These are phyloP conservation scores for Thereva unica DNA, from an alignment of 2,888 invertebrate species.

Conservation along the genomic window DNA sequence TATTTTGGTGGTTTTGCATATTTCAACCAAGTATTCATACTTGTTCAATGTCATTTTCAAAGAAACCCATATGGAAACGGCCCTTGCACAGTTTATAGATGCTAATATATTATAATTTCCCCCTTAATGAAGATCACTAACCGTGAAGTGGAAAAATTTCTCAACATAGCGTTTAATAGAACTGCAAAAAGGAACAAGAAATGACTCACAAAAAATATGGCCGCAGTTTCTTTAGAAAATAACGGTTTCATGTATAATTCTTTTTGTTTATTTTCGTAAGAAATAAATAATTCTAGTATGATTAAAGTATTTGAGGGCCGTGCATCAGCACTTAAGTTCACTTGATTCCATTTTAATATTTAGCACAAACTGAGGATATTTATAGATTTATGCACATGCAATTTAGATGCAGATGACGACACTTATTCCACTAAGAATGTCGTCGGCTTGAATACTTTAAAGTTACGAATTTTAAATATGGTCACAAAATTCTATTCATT, in stretches of 20 bases:
- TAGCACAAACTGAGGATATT: too few species aligned
- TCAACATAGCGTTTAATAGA: slow-evolving; percentile 32
- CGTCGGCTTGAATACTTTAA: slow-evolving; percentile 18
- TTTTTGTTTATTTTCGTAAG: too few species aligned
- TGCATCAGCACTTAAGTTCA: too few species aligned
- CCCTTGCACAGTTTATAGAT: too few species aligned
- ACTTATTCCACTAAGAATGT: neutral
- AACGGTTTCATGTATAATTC: too few species aligned
- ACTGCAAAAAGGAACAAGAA: slow-evolving; percentile 4
- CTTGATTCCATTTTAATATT: too few species aligned
- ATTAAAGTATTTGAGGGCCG: too few species aligned
- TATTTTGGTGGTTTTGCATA: too few species aligned
- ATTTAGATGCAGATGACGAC: slow-evolving; percentile 9
- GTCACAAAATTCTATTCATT: slow-evolving; percentile 23
- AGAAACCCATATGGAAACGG: too few species aligned
- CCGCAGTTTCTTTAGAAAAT: neutral
- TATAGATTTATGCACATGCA: neutral
- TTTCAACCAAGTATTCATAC: too few species aligned
- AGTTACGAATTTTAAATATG: slow-evolving; percentile 24
- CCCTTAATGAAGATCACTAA: neutral
- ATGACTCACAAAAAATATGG: slow-evolving; percentile 30
- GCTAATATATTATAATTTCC: slow-evolving; percentile 3
- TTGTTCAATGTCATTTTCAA: too few species aligned
- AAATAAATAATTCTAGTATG: too few species aligned
- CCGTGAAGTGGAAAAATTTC: slow-evolving; percentile 40